phyloP scores from a whole-genome alignment of 2,888 invertebrate genomes.

The Hemicrepidius hirtus region DNA sequence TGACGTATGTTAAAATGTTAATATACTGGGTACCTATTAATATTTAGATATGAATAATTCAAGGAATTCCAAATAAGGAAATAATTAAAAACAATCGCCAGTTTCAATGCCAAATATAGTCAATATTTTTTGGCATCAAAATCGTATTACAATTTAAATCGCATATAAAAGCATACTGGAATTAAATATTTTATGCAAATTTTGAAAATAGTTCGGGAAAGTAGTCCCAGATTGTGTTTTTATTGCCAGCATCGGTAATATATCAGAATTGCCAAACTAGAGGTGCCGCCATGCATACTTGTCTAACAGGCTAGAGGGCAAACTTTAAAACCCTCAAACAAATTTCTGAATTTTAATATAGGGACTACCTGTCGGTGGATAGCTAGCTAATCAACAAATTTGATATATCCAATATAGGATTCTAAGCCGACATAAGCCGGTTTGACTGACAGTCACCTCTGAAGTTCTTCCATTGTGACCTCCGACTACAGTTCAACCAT shows the following conservation, averaged over 20 bases:
- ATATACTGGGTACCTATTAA: no score
- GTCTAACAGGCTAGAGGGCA: not conserved
- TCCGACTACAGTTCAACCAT: slow-evolving; percentile 27
- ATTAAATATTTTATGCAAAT: slow-evolving; percentile 3
- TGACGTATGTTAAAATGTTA: no score
- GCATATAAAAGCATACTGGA: no score
- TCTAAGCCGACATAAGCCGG: slow-evolving; percentile 14
- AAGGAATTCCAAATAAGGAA: no score
- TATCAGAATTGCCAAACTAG: not conserved
- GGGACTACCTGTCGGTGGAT: slow-evolving; percentile 20
- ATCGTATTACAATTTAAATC: no score
- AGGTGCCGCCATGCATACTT: not conserved
- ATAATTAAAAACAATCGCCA: no score
- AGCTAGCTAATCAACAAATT: slow-evolving; percentile 23
- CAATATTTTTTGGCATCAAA: not conserved
- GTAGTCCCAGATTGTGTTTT: not conserved
- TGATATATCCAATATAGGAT: slow-evolving; percentile 10
- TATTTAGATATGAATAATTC: no score
- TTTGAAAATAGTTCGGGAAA: not conserved
- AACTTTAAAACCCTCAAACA: not conserved
- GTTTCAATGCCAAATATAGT: no score
- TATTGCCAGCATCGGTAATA: not conserved
- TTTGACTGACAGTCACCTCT: slow-evolving; percentile 34
- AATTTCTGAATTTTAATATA: slow-evolving; percentile 21
- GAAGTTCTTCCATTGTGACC: slow-evolving; percentile 29